Percentiles rank a stretch among this genome's conserved stretches.
Evolutionary conservation across 2,797 vertebrate genomes (phyloP).

Genomic region (Rachycentron canadum): DNA sequence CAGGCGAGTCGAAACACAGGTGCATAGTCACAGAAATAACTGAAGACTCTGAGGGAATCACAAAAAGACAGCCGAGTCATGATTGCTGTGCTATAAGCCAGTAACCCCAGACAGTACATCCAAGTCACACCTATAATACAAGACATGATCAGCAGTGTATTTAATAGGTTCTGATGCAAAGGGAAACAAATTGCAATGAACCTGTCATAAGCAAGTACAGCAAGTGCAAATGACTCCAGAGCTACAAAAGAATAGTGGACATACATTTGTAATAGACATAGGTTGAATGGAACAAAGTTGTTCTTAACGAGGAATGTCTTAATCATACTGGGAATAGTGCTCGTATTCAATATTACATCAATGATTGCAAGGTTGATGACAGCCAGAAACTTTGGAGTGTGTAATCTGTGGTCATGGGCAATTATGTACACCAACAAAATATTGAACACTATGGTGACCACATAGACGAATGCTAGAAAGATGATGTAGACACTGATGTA

Average conservation of each 20-base stretch:
- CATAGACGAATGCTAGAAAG: conserved; percentile 68
- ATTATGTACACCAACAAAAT: conserved; percentile 65
- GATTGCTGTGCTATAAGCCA: background rate
- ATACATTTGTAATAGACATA: conserved; percentile 73
- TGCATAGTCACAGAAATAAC: conserved; percentile 79
- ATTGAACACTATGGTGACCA: conserved; percentile 64
- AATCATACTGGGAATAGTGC: conserved; percentile 73
- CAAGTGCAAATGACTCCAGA: conserved; percentile 64
- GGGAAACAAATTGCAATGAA: conserved; percentile 77
- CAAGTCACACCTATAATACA: conserved; percentile 57
- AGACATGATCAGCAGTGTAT: conserved; percentile 65
- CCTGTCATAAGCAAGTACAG: conserved; percentile 73
- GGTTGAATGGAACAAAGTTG: conserved; percentile 71
- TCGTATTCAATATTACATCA: conserved; percentile 67
- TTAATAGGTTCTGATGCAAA: conserved; percentile 65
- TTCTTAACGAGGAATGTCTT: conserved; percentile 66
- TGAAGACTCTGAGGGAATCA: conserved; percentile 64
- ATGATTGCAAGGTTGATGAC: conserved; percentile 69
- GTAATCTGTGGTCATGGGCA: conserved; percentile 49
- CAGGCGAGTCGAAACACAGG: conserved; percentile 77
- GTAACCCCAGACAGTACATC: background rate
- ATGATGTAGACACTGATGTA: conserved; percentile 61
- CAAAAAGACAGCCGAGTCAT: conserved; percentile 74
- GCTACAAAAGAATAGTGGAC: conserved; percentile 43
- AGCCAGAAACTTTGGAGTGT: conserved; percentile 74